Base-by-base conservation (phyloP, 2,113 vertebrate genomes). In the Microcebus ravelobensis region DNA sequence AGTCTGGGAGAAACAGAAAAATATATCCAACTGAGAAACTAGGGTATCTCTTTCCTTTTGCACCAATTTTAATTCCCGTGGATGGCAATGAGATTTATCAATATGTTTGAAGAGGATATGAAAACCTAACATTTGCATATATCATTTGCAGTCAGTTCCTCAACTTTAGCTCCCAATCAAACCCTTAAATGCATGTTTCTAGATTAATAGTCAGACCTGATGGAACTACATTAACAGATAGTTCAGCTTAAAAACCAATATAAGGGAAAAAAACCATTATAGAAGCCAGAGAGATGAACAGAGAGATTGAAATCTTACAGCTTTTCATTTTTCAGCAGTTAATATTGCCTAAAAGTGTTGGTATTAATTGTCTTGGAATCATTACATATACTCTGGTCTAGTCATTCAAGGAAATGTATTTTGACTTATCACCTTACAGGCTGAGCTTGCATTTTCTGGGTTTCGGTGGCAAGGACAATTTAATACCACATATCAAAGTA, bases 91-190 rank as follows among this genome's bases (percentile, higher is more conserved):
- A 94, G 93, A 97, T 97, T 91, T 97, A 71, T 68, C 74, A 87
- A 83, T 94, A 52, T 90, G 91, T 96, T 94, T 94, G 94, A 63
- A 96, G 90, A 95, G 80, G 93, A 90, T 97, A 79, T 92, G 98
- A 90, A 96, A 98, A 97, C 25, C 73, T 90, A 96, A 77, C 89
- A 97, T 97, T 98, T 98, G 87, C 91, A 15, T 86, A 15, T 81
- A 87, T 81, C 97, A 12, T 93, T 96, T 94, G 67, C 92, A 97
- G 93, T 83, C 7, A 80, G 65, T 94, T 97, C 95, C 89, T 93
- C 80, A 80, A 52, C 45, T 55, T 97, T 91, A 87, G 91, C 31
- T 31, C 36, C 67, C 93, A 63, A 39, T 96, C 94, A 96, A 87
- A 93, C 65, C 61, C 76, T 97, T 92, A 48, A 14, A 59, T 93